Conservation (phyloP, 1,140 invertebrate genomes). For the Trachymyrmex cornetzi region DNA sequence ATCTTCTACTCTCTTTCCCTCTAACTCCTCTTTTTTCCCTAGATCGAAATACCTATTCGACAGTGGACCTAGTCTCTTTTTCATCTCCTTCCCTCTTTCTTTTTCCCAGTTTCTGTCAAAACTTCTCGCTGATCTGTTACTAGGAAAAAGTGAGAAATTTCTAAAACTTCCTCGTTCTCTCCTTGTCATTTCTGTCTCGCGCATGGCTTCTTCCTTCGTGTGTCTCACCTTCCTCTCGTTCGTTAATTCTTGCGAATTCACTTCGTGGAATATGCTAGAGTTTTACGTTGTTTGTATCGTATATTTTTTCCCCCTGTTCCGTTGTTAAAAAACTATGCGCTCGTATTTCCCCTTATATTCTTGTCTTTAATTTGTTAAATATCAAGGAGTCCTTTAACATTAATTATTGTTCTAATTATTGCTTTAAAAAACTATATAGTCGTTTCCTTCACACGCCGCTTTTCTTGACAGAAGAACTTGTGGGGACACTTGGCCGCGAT, state of each 20-base stretch:
- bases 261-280: constrained; percentile 32
- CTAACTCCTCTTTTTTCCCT: constrained; percentile 58
- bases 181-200: constrained; percentile 12
- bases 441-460: neutral
- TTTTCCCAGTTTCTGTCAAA: constrained; percentile 3
- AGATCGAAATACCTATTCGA: constrained; percentile 56
- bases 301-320: neutral
- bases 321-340: constrained; percentile 15
- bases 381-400: too few species aligned
- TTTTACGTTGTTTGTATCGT: constrained; percentile 13
- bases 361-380: too few species aligned
- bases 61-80: neutral
- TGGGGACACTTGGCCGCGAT: neutral
- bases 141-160: constrained; percentile 57
- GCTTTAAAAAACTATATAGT: constrained; percentile 3
- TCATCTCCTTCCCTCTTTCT: constrained; percentile 61
- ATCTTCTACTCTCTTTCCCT: constrained; percentile 3
- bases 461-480: constrained; percentile 4
- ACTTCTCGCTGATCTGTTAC: constrained; percentile 80
- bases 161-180: constrained; percentile 37
- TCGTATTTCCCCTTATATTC: too few species aligned
- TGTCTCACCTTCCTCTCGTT: constrained; percentile 7
- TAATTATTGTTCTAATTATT: too few species aligned
- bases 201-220: neutral
- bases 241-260: neutral